Base-by-base conservation (phyloP, 2,113 vertebrate genomes). In the Triplophysa rosa region DNA sequence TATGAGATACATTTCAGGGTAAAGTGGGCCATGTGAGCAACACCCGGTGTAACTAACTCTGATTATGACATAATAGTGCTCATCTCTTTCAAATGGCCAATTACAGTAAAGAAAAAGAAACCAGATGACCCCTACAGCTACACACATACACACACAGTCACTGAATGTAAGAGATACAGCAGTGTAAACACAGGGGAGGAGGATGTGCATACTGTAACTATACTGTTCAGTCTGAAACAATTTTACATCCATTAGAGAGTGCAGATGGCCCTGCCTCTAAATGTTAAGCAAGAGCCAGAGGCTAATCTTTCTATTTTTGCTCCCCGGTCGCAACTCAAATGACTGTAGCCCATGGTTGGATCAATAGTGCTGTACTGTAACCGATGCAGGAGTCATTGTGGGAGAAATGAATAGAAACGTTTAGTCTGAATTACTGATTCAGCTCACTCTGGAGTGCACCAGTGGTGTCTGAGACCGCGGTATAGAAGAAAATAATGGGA, bases 401-500 rank as follows among this genome's bases (percentile, higher is more conserved):
- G 61, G 42, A 16, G 47, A 21, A 76, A 63, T 45, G 19, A 78
- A 67, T 72, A 59, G 63, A 64, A 71, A 61, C 17, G 49, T 9
- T 47, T 21, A 5, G 1, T 78, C 65, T 42, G 71, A 62, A 66
- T 79, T 70, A 82, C 70, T 62, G 66, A 79, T 71, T 52, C 80
- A 70, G 71, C 77, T 79, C 61, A 71, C 61, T 84, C 33, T 37
- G 73, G 61, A 77, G 77, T 67, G 77, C 80, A 82, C 40, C 77
- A 67, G 24, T 33, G 74, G 33, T 33, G 40, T 17, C 64, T 10
- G 11, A 71, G 29, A 74, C 79, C 49, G 64, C 65, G 59, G 69
- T 68, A 78, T 24, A 78, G 23, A 78, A 69, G 23, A 11, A 68
- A 40, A 67, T 67, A 23, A 59, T 67, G 37, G 61, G 26, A 59